Conservation (phyloP, 1,140 invertebrate species). For the Ganaspis sp. region DNA sequence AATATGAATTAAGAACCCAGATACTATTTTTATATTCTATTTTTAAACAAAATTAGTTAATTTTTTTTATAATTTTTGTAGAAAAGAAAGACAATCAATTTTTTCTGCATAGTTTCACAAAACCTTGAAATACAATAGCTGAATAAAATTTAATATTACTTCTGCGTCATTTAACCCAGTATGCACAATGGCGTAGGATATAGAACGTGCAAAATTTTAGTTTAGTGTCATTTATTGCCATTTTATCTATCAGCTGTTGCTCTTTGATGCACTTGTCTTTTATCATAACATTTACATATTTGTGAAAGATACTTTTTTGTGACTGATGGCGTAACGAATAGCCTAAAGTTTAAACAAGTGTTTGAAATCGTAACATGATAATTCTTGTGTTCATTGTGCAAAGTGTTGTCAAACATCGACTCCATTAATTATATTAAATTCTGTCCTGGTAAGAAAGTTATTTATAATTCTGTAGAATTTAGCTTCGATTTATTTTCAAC, state of each 20-base stretch:
- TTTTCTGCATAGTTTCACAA: not conserved
- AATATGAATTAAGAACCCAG: too few species aligned
- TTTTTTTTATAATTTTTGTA: not conserved
- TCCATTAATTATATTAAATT: conserved; percentile 44
- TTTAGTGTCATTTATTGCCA: not conserved
- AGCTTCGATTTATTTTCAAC: not conserved
- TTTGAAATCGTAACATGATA: conserved; percentile 38
- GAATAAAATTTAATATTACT: not conserved
- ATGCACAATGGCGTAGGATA: not conserved
- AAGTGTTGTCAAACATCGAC: conserved; percentile 24
- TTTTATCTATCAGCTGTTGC: conserved; percentile 44
- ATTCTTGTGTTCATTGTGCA: not conserved
- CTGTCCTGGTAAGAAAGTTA: conserved; percentile 39
- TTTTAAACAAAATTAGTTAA: too few species aligned
- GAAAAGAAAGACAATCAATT: not conserved
- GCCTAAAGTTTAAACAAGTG: conserved; percentile 12
- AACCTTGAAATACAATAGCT: not conserved
- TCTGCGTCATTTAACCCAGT: not conserved
- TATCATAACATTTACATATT: conserved; percentile 44
- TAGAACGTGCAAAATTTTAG: not conserved
- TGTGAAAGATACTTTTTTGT: conserved; percentile 17
- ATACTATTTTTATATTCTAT: too few species aligned
- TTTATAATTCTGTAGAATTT: not conserved
- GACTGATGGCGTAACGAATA: conserved; percentile 1
- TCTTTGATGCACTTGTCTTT: conserved; percentile 50